Evolutionary conservation across 1,140 invertebrate genomes (phyloP), one percentile per base, ranked within the genome.

Genomic region (Tetragnatha versicolor): DNA sequence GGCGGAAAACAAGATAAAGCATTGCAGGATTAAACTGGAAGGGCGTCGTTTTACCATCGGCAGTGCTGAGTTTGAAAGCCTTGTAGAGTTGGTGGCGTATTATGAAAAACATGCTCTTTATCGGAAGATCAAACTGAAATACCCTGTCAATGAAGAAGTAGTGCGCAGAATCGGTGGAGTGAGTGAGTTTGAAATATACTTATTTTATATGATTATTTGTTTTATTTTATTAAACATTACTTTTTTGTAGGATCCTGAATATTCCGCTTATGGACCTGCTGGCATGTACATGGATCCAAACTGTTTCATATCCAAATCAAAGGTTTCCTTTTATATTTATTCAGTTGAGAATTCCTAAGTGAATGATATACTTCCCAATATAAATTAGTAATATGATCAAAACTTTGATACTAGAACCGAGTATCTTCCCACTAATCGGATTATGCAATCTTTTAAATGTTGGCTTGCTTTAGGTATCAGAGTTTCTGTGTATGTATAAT

Each of bases 1-100:
- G 83, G 94, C 93, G 27, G 94, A 97, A 83, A 93, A 92, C 25
- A 93, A 95, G 86, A 97, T 98, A 69, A 98, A 98, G 84, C 96
- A 98, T 84, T 98, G 97, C 86, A 90, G 94, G 63, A 95, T 98
- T 31, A 94, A 94, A 85, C 88, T 93, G 49, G 96, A 98, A 84
- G 96, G 95, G 3, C 88, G 96, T 0, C 84, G 97, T 0, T 98
- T 94, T 84, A 92, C 91, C 0, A 94, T 98, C 82, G 96, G 95
- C 12, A 92, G 91, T 2, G 92, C 93, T 47, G 92, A 94, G 83
- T 98, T 98, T 88, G 96, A 98, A 86, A 96, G 92, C 83, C 87
- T 98, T n/a, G 92, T 96, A 0, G 94, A 97, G 80, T 88, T 99
- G 76, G 92, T 99, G 1, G 90, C 89, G 75, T 96, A 96, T 84